These are phyloP conservation scores for Scaptomyza flava DNA, from an alignment of 2,888 invertebrate genomes.

Conservation along the genomic window DNA sequence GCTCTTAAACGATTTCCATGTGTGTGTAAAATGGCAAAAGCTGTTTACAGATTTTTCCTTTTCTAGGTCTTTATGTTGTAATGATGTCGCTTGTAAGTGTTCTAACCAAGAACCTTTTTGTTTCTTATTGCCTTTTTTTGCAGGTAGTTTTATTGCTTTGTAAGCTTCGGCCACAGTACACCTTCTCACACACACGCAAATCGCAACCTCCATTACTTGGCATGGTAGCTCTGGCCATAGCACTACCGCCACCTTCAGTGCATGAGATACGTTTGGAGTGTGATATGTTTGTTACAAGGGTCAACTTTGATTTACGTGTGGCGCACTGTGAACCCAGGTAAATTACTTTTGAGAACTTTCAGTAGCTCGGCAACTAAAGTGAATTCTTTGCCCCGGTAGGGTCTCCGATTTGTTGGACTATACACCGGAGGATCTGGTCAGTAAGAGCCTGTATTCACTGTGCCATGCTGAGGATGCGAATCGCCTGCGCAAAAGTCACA, in stretches of 20 bases:
- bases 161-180: slow-evolving; percentile 95
- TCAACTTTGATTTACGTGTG: slow-evolving; percentile 97
- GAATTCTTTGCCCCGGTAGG: slow-evolving; percentile 85
- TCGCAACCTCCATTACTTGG: slow-evolving; percentile 94
- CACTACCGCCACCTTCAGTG: slow-evolving; percentile 97
- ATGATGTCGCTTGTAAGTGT: neutral
- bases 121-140: slow-evolving; percentile 36
- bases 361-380: neutral
- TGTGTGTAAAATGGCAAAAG: slow-evolving; percentile 31
- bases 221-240: slow-evolving; percentile 97
- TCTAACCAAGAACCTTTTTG: slow-evolving; percentile 5
- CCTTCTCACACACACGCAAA: slow-evolving; percentile 95
- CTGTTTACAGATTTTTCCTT: slow-evolving; percentile 1
- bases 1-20: neutral
- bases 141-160: slow-evolving; percentile 97
- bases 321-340: slow-evolving; percentile 98
- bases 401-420: slow-evolving; percentile 97
- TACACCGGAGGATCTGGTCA: slow-evolving; percentile 95
- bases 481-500: slow-evolving; percentile 96
- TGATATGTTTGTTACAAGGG: slow-evolving; percentile 98
- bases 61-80: neutral
- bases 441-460: slow-evolving; percentile 96
- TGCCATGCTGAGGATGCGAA: slow-evolving; percentile 98
- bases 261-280: slow-evolving; percentile 98
- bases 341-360: slow-evolving; percentile 71